Evolutionary conservation across 2,113 vertebrate genomes (phyloP), one percentile per base, ranked within the genome.

Genomic region (Gymnarchus niloticus): DNA sequence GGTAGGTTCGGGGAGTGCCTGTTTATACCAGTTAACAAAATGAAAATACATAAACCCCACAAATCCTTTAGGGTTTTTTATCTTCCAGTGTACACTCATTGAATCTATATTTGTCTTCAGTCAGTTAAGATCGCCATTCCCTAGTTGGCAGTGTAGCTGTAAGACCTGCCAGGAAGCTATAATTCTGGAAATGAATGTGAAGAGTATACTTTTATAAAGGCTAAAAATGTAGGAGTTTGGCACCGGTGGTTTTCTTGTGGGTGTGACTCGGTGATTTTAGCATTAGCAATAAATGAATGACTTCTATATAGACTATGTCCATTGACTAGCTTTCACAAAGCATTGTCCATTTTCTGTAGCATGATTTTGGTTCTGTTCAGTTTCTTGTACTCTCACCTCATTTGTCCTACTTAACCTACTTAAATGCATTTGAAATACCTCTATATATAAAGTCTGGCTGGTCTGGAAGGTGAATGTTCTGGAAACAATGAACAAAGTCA

Each of bases 401-500:
- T 65, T 85, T 56, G 8, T 12, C n/a, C 17, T 59, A 49, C 49
- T 56, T 85, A 48, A 78, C 9, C 25, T 87, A 25, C 44, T 77
- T 90, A 77, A 82, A 83, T 59, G 86, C 46, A 61, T 81, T 89
- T 87, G 37, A 87, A 91, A 89, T 51, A 89, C 88, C 85, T 88
- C 90, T 84, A 65, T 85, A 89, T 89, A 88, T 92, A 88, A 88
- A 87, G 86, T 90, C 87, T 88, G 90, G 59, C 86, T 69, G 85
- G 89, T 91, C 85, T 88, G 87, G 91, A 93, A 93, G 93, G n/a
- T n/a, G n/a, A n/a, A n/a, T n/a, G n/a, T n/a, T n/a, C n/a, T n/a
- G n/a, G n/a, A 92, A 93, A 92, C 94, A 94, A 93, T 88, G 91
- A 85, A 90, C 87, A 89, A 89, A 91, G 91, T 89, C 91, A 88